phyloP scores from a whole-genome alignment of 1,140 invertebrate species.

The Rhynchophorus ferrugineus region DNA sequence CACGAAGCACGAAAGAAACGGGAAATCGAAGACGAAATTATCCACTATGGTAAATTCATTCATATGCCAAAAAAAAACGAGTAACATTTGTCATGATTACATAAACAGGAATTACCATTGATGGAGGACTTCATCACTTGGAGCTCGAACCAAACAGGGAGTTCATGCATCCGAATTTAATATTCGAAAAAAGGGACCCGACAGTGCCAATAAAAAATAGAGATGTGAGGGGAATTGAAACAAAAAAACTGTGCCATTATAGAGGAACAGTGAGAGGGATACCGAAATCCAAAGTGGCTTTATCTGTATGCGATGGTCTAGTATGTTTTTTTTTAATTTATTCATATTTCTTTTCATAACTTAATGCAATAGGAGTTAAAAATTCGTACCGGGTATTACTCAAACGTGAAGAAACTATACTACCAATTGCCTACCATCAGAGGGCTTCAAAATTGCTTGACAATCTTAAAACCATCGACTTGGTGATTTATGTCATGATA shows the following conservation, averaged over 20 bases:
- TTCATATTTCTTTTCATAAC: too few species aligned
- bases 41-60: conserved; percentile 43
- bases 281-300: conserved; percentile 45
- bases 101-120: conserved; percentile 36
- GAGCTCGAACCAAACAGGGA: conserved; percentile 48
- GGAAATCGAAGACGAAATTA: conserved; percentile 28
- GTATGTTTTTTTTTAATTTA: too few species aligned
- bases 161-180: conserved; percentile 48
- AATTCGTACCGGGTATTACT: too few species aligned
- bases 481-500: too few species aligned
- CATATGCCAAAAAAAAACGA: background rate
- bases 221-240: conserved; percentile 23
- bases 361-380: too few species aligned
- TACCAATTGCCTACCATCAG: too few species aligned
- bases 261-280: conserved; percentile 45
- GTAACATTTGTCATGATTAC: background rate
- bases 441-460: too few species aligned
- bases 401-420: too few species aligned
- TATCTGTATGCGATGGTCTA: conserved; percentile 56
- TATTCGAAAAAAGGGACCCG: conserved; percentile 46
- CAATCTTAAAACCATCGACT: too few species aligned
- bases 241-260: conserved; percentile 48
- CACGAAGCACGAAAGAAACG: conserved; percentile 28
- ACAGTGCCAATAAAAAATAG: conserved; percentile 22
- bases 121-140: conserved; percentile 43